Conservation (phyloP, 2,888 invertebrate species). For the Eutolmus rufibarbis region DNA sequence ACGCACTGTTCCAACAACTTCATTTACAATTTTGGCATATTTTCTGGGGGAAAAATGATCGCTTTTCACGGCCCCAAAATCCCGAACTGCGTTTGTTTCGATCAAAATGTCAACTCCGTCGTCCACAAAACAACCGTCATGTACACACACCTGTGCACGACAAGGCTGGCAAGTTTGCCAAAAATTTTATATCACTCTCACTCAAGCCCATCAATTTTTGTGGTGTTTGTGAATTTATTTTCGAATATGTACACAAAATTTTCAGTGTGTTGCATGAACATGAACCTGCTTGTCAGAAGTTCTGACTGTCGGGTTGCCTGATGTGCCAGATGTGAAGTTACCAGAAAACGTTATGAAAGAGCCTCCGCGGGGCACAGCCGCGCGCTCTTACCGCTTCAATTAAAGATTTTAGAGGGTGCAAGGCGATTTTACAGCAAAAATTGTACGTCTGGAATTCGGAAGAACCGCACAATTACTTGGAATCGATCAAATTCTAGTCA, state of each 20-base stretch:
- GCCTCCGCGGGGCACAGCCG: neutral
- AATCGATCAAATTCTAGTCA: neutral
- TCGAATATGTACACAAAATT: neutral
- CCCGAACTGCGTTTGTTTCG: neutral
- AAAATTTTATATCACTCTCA: neutral
- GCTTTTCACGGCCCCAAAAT: neutral
- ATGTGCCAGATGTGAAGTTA: neutral
- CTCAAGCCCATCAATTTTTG: neutral
- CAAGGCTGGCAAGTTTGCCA: neutral
- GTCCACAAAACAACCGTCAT: slow-evolving; percentile 5
- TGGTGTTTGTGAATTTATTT: neutral
- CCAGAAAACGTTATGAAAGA: neutral
- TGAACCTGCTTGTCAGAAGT: neutral
- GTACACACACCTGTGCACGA: neutral
- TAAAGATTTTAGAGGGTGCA: neutral
- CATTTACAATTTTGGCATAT: neutral
- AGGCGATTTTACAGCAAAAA: neutral
- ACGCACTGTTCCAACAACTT: neutral
- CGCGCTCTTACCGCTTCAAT: neutral
- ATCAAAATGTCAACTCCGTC: slow-evolving; percentile 18
- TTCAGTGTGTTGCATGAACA: neutral
- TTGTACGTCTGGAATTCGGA: neutral
- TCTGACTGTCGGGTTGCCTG: neutral
- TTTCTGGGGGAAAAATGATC: neutral
- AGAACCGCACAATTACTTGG: neutral